phyloP scores from a whole-genome alignment of 2,888 invertebrate genomes.

The Limenitis camilla region DNA sequence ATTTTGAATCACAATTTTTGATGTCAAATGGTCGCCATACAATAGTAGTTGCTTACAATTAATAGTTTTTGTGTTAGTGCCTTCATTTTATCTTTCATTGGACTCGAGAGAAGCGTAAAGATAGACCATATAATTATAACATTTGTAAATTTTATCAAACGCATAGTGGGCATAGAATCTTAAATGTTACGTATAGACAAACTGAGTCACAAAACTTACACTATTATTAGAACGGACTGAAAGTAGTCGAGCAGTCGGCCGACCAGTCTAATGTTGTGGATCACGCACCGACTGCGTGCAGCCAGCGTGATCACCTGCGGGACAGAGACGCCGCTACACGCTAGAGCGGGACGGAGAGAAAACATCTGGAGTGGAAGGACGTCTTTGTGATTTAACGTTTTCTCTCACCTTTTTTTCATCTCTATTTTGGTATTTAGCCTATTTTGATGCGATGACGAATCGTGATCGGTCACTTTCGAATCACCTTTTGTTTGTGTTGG shows the following conservation, averaged over 20 bases:
- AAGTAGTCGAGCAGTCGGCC: constrained; percentile 28
- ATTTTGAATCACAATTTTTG: too few species aligned
- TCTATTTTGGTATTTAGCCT: neutral
- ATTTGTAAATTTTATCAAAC: too few species aligned
- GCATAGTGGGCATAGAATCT: too few species aligned
- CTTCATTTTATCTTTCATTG: too few species aligned
- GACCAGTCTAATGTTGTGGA: constrained; percentile 29
- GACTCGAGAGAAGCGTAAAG: too few species aligned
- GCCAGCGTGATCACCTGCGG: constrained; percentile 25
- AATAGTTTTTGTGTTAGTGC: too few species aligned
- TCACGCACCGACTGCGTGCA: constrained; percentile 40
- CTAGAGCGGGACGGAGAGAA: constrained; percentile 38
- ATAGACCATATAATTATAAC: too few species aligned
- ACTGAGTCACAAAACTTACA: neutral
- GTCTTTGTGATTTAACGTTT: constrained; percentile 22
- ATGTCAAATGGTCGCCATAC: too few species aligned
- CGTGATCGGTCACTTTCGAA: too few species aligned
- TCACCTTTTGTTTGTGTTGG: too few species aligned
- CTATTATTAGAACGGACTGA: constrained; percentile 7
- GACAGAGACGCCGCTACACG: constrained; percentile 29
- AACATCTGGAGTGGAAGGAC: constrained; percentile 40
- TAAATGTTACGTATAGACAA: neutral
- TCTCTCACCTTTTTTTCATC: constrained; percentile 16
- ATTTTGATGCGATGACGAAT: neutral
- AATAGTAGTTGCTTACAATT: too few species aligned